Evolutionary conservation across 2,797 vertebrate species (phyloP).

Genomic region (Danio aesculapii): DNA sequence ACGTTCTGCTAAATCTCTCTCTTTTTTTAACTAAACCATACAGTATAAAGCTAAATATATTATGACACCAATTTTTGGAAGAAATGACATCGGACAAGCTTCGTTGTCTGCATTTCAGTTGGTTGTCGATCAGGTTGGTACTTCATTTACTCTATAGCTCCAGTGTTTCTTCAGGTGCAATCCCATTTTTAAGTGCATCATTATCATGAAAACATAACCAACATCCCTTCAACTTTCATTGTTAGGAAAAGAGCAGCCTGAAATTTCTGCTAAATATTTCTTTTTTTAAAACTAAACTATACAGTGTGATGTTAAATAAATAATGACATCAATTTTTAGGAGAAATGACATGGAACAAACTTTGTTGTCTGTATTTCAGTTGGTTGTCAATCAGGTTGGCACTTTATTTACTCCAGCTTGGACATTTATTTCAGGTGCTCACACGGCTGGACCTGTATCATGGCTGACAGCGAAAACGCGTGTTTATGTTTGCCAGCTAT

Average conservation of each 20-base stretch:
- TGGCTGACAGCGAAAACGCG: background rate
- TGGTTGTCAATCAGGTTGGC: background rate
- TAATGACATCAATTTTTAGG: background rate
- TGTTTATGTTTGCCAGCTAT: constrained; percentile 7
- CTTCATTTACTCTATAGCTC: background rate
- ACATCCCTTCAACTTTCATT: background rate
- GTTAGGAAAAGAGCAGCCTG: background rate
- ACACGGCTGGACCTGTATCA: background rate
- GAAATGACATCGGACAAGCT: background rate
- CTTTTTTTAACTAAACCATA: background rate
- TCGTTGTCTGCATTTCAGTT: background rate
- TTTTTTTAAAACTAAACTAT: background rate
- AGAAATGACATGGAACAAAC: background rate
- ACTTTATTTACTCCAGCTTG: background rate
- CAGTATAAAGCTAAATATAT: background rate
- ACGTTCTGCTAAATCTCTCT: background rate
- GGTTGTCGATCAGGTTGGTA: background rate
- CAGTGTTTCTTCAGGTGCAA: background rate
- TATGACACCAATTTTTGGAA: background rate
- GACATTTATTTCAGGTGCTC: background rate
- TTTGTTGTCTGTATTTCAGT: background rate
- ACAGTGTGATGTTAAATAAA: background rate
- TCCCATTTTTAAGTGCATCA: too few species aligned
- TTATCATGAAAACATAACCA: too few species aligned
- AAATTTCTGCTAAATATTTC: background rate